Conservation (phyloP, 2,888 invertebrate genomes). For the Xylocampa areola region DNA sequence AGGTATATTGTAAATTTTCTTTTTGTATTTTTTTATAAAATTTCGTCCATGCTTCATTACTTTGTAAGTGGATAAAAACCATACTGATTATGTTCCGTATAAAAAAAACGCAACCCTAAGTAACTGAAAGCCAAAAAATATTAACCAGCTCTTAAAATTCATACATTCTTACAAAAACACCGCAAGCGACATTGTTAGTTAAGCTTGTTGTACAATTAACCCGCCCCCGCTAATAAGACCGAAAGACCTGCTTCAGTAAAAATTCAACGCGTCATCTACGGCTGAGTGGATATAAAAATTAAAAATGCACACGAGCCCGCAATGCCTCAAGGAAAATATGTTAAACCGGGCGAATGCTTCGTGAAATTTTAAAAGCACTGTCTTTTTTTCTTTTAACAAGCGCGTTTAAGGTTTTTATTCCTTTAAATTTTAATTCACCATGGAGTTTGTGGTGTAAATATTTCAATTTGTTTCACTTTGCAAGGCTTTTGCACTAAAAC, state of each 20-base stretch:
- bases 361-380: slow-evolving; percentile 73
- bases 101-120: slow-evolving; percentile 18
- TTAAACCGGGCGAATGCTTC: slow-evolving; percentile 69
- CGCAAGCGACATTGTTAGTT: slow-evolving; percentile 53
- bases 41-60: not conserved
- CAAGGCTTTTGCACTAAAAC: slow-evolving; percentile 7
- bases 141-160: slow-evolving; percentile 44
- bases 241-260: slow-evolving; percentile 83
- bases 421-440: slow-evolving; percentile 48
- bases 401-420: slow-evolving; percentile 53
- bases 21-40: not conserved
- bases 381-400: slow-evolving; percentile 61
- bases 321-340: slow-evolving; percentile 85
- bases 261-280: slow-evolving; percentile 84
- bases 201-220: slow-evolving; percentile 75
- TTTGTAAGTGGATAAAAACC: slow-evolving; percentile 1
- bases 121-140: slow-evolving; percentile 23
- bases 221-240: slow-evolving; percentile 80
- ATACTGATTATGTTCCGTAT: too few relatives aligned
- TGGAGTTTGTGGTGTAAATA: slow-evolving; percentile 37
- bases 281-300: slow-evolving; percentile 83
- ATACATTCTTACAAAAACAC: slow-evolving; percentile 44
- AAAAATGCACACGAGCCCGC: slow-evolving; percentile 84
- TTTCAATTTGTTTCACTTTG: slow-evolving; percentile 34
- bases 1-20: not conserved